Percentiles rank a stretch among this genome's conserved stretches.
These are phyloP conservation scores for Phorcus lineatus DNA, from an alignment of 2,888 invertebrate species.

Conservation along the genomic window DNA sequence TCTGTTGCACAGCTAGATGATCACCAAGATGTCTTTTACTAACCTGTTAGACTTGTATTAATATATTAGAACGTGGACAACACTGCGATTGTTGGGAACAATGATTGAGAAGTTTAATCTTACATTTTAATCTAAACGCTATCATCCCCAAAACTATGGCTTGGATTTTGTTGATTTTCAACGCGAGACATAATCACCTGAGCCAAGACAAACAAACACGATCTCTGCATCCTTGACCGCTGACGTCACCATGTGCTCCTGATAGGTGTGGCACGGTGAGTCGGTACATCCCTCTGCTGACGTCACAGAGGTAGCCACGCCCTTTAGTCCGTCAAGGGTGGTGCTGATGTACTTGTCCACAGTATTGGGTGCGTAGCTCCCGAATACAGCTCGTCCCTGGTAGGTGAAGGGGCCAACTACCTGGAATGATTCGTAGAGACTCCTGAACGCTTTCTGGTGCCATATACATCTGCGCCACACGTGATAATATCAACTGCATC, in stretches of 20 bases:
- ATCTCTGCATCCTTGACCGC: constrained; percentile 54
- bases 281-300: constrained; percentile 61
- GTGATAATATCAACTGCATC: no score
- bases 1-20: no score
- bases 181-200: constrained; percentile 47
- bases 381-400: constrained; percentile 60
- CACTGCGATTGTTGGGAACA: no score
- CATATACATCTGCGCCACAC: no score
- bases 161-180: no score
- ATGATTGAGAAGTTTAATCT: no score
- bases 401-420: constrained; percentile 71
- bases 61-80: no score
- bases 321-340: constrained; percentile 53
- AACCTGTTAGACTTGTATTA: no score
- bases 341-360: constrained; percentile 53
- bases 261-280: constrained; percentile 57
- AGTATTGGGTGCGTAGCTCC: constrained; percentile 61
- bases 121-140: no score
- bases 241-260: constrained; percentile 40
- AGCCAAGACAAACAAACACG: constrained; percentile 67
- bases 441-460: no score
- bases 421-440: constrained; percentile 36
- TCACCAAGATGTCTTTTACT: no score
- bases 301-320: constrained; percentile 43
- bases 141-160: no score